Percentiles rank a stretch among this genome's conserved stretches.
Evolutionary conservation across 2,113 vertebrate species (phyloP).

Genomic region (Cebus imitator): DNA sequence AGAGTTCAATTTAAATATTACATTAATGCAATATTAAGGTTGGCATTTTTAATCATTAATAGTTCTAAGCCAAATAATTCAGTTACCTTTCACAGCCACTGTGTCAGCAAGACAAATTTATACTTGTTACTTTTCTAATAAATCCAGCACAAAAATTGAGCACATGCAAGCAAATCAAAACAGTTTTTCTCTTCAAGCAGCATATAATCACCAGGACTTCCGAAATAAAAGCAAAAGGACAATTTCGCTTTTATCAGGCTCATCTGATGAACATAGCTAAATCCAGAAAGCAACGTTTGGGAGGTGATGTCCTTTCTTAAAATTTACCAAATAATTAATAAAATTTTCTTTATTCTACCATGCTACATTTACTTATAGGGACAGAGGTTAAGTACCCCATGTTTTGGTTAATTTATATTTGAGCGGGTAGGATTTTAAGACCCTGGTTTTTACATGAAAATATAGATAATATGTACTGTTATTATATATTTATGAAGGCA

Average conservation of each 20-base stretch:
- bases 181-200: not conserved
- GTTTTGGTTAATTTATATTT: not conserved
- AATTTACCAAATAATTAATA: not conserved
- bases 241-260: not conserved
- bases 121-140: constrained; percentile 40
- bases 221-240: not conserved
- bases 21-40: constrained; percentile 43
- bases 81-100: constrained; percentile 8
- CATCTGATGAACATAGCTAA: not conserved
- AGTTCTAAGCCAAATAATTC: constrained; percentile 38
- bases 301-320: not conserved
- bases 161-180: not conserved
- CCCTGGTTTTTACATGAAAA: not conserved
- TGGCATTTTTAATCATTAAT: constrained; percentile 64
- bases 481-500: not conserved
- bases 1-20: constrained; percentile 49
- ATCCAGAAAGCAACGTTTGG: not conserved
- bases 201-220: not conserved
- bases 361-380: not conserved
- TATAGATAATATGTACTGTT: not conserved
- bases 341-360: not conserved
- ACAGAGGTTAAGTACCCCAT: not conserved
- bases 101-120: not conserved
- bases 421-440: not conserved
- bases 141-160: not conserved